Conservation (phyloP, 2,113 vertebrate species). For the Caranx ignobilis region DNA sequence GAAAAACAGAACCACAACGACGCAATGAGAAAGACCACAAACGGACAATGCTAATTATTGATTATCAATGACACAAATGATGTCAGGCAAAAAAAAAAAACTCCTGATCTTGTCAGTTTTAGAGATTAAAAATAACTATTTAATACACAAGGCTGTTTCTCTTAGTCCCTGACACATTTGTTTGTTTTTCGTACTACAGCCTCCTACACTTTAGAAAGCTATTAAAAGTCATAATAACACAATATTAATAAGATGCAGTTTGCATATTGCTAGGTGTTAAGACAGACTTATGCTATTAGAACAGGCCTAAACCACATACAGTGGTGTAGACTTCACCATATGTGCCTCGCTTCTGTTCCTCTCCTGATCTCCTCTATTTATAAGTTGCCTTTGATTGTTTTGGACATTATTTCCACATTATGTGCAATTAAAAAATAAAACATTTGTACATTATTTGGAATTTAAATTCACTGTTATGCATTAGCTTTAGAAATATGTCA, state of each 20-base stretch:
- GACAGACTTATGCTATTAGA: neutral
- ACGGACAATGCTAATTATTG: conserved; percentile 53
- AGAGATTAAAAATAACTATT: neutral
- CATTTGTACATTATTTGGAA: neutral
- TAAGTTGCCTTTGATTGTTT: neutral
- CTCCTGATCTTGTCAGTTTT: conserved; percentile 9
- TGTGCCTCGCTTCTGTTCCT: neutral
- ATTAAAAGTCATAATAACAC: neutral
- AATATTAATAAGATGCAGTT: too few species aligned
- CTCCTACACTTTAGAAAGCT: neutral
- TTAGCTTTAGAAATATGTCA: neutral
- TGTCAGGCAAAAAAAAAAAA: neutral
- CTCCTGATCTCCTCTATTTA: neutral
- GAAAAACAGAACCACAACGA: conserved; percentile 41
- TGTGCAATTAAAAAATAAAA: neutral
- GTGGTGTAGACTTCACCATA: neutral
- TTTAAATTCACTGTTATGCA: neutral
- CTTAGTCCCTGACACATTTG: neutral
- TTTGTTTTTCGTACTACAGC: neutral
- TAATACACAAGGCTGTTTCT: neutral
- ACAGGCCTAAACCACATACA: conserved; percentile 18
- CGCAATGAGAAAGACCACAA: conserved; percentile 39
- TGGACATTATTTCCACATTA: neutral
- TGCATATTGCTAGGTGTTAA: too few species aligned
- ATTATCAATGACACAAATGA: conserved; percentile 37